Evolutionary conservation across 2,888 invertebrate genomes (phyloP), one percentile per base, ranked within the genome.

Genomic region (Iphiclides podalirius): DNA sequence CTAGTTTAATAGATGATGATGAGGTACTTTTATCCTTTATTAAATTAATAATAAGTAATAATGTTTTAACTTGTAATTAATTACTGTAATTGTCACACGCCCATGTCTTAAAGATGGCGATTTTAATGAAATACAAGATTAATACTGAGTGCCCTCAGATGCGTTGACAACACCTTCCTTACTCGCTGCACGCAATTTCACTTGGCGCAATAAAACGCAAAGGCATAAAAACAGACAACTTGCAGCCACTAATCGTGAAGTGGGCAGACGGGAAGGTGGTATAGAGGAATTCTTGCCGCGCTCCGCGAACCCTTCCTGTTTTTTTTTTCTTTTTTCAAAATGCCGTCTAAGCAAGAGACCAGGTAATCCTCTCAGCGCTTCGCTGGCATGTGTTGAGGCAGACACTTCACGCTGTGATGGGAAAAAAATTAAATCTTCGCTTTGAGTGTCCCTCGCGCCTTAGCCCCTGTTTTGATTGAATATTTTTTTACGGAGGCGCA

Each of bases 281-380:
- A 66, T 64, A 63, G 65, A 64, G 61, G 61, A 62, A 60, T 59
- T 62, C 64, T 59, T 65, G 60, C n/a, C n/a, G n/a, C n/a, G 54
- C 54, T 61, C 60, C 26, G 64, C 64, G 64, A 63, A 67, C 71
- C 64, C 72, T 68, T 64, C 56, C 72, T 20, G 20, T 6, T 6
- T 8, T 7, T 26, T 4, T 26, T 11, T 31, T n/a, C n/a, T 7
- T 44, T 69, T 72, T 66, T 73, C 68, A 73, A 74, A 71, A 78
- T 75, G 76, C 70, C 70, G 71, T 65, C 66, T 70, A 64, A 70
- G 64, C 64, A 64, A 60, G 56, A 61, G 68, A 52, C n/a, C n/a
- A 59, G 51, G 55, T 53, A 60, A 61, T 58, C 59, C 70, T 65
- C 72, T 70, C 64, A 67, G 63, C 72, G 69, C 65, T 65, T 63